A percentile compares a stretch with the other conserved stretches of the same genome.
These are phyloP conservation scores for Lasius platythorax DNA, from an alignment of 2,888 invertebrate genomes.

Conservation along the genomic window DNA sequence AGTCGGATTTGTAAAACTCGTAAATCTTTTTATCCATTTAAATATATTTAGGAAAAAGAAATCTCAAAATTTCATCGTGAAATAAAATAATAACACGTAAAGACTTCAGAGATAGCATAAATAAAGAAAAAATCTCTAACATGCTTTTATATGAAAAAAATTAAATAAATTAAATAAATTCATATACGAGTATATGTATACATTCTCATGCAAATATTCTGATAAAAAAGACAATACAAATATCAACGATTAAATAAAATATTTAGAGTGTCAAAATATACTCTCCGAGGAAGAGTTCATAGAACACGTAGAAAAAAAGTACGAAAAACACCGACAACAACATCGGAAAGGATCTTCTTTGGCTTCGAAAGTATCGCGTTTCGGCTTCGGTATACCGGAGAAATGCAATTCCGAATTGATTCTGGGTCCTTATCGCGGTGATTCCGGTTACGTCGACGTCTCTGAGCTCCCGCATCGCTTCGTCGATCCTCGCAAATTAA, in stretches of 20 bases:
- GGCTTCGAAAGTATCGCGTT: conserved; percentile 82
- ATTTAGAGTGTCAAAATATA: background rate
- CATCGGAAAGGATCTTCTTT: background rate
- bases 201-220: background rate
- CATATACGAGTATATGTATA: background rate
- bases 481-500: conserved; percentile 65
- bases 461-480: background rate
- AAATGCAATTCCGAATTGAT: conserved; percentile 86
- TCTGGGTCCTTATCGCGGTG: conserved; percentile 76
- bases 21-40: conserved; percentile 3
- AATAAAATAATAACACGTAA: background rate
- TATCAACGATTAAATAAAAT: background rate
- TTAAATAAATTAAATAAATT: background rate
- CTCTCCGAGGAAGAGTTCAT: conserved; percentile 36
- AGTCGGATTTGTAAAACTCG: background rate
- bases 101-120: background rate
- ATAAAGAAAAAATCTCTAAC: background rate
- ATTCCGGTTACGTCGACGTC: conserved; percentile 47
- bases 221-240: background rate
- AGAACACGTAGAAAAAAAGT: conserved; percentile 28
- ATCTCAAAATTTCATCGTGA: background rate
- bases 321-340: background rate
- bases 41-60: background rate
- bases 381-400: conserved; percentile 86
- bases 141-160: background rate